Conservation (phyloP, 2,113 vertebrate species). For the Misgurnus anguillicaudatus region DNA sequence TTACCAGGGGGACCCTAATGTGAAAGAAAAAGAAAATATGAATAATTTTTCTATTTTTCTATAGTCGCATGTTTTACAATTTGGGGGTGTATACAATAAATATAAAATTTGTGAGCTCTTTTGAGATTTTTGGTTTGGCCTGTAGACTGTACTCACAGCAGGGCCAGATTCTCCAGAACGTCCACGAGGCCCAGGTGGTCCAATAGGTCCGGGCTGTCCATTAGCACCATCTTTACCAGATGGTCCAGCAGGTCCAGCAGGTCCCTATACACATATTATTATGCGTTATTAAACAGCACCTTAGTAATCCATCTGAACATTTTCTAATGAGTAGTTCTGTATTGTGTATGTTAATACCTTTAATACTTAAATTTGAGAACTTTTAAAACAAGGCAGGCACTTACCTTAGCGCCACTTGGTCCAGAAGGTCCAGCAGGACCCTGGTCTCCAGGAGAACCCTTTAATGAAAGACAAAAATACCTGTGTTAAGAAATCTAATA, state of each 20-base stretch:
- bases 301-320: not conserved
- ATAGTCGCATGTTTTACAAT: no score
- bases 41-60: not conserved
- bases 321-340: not conserved
- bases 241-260: conserved; percentile 85
- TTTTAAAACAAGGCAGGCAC: conserved; percentile 11
- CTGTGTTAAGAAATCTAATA: not conserved
- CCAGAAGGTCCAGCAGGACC: conserved; percentile 86
- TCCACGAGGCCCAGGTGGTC: conserved; percentile 92
- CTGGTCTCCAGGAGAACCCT: conserved; percentile 92
- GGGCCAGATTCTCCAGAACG: conserved; percentile 91
- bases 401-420: conserved; percentile 87
- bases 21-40: conserved; percentile 5
- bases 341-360: not conserved
- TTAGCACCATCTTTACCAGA: conserved; percentile 94
- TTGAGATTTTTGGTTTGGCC: no score
- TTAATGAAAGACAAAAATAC: conserved; percentile 15
- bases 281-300: not conserved
- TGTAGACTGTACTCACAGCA: conserved; percentile 76
- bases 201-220: conserved; percentile 87
- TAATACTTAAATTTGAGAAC: not conserved
- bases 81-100: no score
- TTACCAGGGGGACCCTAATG: conserved; percentile 91
- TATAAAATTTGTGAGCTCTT: no score
- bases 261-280: conserved; percentile 77